Evolutionary conservation across 2,797 vertebrate species (phyloP), one percentile per base, ranked within the genome.

Genomic region (Agapornis canus): DNA sequence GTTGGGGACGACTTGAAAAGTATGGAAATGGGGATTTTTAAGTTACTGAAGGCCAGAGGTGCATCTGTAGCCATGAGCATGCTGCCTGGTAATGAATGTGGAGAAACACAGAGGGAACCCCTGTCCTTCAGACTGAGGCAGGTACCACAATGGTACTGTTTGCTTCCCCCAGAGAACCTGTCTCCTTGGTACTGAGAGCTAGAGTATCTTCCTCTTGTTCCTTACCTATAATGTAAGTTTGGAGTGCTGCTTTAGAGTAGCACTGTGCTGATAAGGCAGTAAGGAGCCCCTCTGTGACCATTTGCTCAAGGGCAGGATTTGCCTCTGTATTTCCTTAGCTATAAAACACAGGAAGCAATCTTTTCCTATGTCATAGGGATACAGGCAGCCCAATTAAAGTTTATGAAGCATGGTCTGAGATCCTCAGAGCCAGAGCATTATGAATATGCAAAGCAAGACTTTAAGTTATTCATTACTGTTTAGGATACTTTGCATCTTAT

Each of bases 261-360:
- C 15, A 3, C 35, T 72, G 26, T 31, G 8, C 26, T 49, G 71
- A 71, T 31, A 20, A 87, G 78, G 43, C 40, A 70, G 5, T 7
- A 65, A 90, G 69, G 32, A 86, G 60, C 56, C 16, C 19, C 56
- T 60, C 69, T 35, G 21, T 42, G 76, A 57, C 27, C 79, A 8
- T 83, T 89, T 86, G 85, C 76, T 91, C 19, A 52, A 78, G 82
- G 89, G 87, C 61, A 90, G 66, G 68, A 72, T 92, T 92, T 95
- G 72, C 71, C 64, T 94, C 26, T 87, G 22, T 57, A 32, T 92
- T 88, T 83, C 69, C 64, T 91, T 81, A 57, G 65, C 82, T 72
- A 86, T 91, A 92, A 96, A 96, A 78, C 87, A 71, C 29, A 68
- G 71, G 84, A 64, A 95, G 56, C 63, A 93, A 96, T 95, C 75